Conservation (phyloP, 2,888 invertebrate genomes). For the Phania funesta region DNA sequence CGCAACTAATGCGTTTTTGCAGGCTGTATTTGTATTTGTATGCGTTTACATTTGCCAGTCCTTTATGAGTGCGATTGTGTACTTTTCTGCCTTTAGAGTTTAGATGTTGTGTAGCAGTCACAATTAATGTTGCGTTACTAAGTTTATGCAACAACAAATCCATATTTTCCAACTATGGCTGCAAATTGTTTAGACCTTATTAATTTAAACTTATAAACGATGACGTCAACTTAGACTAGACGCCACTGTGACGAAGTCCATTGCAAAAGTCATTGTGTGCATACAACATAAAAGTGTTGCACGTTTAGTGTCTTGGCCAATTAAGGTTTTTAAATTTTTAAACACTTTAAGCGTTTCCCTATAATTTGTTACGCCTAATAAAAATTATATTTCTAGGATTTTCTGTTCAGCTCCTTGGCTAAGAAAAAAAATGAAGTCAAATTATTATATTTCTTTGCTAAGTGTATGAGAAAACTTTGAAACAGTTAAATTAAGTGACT, state of each 20-base stretch:
- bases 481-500: too few species aligned
- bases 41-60: conserved; percentile 10
- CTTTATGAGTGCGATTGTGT: neutral
- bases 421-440: too few species aligned
- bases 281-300: conserved; percentile 24
- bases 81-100: too few species aligned
- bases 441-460: neutral
- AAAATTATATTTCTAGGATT: neutral
- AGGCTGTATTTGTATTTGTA: neutral
- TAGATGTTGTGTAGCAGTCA: conserved; percentile 1
- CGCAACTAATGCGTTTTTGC: conserved; percentile 34
- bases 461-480: neutral
- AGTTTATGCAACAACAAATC: neutral
- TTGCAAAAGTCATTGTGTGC: conserved; percentile 20
- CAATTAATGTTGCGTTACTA: conserved; percentile 17
- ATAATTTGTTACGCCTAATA: conserved; percentile 67
- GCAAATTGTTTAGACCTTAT: conserved; percentile 33
- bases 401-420: neutral
- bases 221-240: conserved; percentile 61
- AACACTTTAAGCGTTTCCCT: conserved; percentile 65
- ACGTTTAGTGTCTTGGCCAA: conserved; percentile 51
- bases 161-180: neutral
- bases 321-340: conserved; percentile 67
- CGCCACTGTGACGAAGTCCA: conserved; percentile 68
- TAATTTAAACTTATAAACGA: conserved; percentile 48